Conservation (phyloP, 2,113 vertebrate genomes). For the Ammodytes marinus region DNA sequence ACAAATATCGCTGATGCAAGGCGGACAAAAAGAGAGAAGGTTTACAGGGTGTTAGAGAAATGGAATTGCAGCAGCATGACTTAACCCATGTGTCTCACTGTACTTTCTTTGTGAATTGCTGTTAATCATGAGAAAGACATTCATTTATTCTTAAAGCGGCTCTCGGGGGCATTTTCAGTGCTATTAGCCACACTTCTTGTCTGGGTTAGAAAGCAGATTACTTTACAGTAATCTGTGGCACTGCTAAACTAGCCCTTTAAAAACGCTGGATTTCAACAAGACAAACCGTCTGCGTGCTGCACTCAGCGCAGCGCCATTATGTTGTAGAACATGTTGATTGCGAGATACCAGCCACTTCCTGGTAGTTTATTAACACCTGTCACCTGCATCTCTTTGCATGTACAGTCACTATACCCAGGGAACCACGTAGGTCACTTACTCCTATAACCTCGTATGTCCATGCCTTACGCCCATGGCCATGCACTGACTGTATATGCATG, state of each 20-base stretch:
- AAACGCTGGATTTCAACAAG: slow-evolving; percentile 19
- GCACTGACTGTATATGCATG: background rate
- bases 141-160: slow-evolving; percentile 67
- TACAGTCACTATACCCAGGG: slow-evolving; percentile 4
- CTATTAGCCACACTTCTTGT: slow-evolving; percentile 15
- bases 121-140: slow-evolving; percentile 58
- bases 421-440: slow-evolving; percentile 41
- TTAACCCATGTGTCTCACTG: slow-evolving; percentile 58
- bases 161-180: slow-evolving; percentile 50
- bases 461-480: slow-evolving; percentile 18
- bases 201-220: slow-evolving; percentile 14
- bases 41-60: slow-evolving; percentile 73
- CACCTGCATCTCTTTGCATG: slow-evolving; percentile 43
- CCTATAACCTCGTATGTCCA: slow-evolving; percentile 49
- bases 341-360: slow-evolving; percentile 45
- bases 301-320: slow-evolving; percentile 24
- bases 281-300: background rate
- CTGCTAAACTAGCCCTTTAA: slow-evolving; percentile 12
- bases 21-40: slow-evolving; percentile 82
- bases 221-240: slow-evolving; percentile 9
- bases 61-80: slow-evolving; percentile 63
- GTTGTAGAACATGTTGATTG: slow-evolving; percentile 47
- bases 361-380: slow-evolving; percentile 73
- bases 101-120: slow-evolving; percentile 49
- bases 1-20: slow-evolving; percentile 85